phyloP scores from a whole-genome alignment of 2,888 invertebrate genomes.

The Odontothrips loti region DNA sequence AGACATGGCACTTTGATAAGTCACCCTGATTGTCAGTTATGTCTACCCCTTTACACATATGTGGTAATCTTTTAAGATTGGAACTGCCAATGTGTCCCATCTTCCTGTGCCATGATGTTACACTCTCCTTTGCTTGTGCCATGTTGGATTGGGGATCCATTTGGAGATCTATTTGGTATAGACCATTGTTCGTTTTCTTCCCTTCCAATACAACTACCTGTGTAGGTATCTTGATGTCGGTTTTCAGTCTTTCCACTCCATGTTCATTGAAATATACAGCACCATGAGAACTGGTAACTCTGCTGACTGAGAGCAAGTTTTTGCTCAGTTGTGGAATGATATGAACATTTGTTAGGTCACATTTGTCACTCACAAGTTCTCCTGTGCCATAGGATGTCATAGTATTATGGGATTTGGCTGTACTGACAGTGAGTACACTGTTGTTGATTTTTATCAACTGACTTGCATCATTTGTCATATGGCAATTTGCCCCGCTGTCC shows the following conservation, averaged over 20 bases:
- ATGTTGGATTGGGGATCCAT: background rate
- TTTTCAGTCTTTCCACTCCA: background rate
- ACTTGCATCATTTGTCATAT: background rate
- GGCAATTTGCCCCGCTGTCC: background rate
- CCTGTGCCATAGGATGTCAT: background rate
- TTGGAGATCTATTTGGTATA: background rate
- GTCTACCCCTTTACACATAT: too few species aligned
- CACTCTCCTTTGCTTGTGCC: background rate
- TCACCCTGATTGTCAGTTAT: too few species aligned
- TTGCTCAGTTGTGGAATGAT: background rate
- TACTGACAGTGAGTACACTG: background rate
- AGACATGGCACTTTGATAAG: slow-evolving; percentile 29
- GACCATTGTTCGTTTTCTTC: background rate
- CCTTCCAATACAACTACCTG: background rate
- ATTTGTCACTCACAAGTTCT: background rate
- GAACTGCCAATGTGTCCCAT: slow-evolving; percentile 18
- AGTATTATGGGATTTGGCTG: background rate
- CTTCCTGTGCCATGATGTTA: background rate
- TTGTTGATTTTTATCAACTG: too few species aligned
- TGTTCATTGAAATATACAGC: background rate
- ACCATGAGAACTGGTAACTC: background rate
- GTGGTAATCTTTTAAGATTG: background rate
- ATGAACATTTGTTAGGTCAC: background rate
- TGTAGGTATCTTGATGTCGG: background rate
- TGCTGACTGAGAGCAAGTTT: background rate